Base-by-base conservation (phyloP, 2,797 vertebrate genomes). In the Notoglanidium macrostoma region DNA sequence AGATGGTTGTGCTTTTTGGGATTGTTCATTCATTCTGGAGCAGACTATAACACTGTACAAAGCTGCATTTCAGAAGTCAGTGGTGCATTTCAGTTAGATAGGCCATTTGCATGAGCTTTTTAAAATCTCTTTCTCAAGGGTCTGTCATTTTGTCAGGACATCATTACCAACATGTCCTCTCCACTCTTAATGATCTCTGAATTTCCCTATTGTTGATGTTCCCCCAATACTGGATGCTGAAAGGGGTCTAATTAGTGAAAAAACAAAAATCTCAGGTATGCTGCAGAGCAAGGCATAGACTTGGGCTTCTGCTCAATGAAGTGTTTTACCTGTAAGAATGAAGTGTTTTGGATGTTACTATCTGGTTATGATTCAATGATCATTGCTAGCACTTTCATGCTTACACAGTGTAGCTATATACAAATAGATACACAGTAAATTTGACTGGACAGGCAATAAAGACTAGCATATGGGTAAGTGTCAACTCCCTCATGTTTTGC, bases 171-270 rank as follows among this genome's bases (percentile, higher is more conserved):
- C 55, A n/a, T 87, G 87, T 87, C 85, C 87, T 83, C 85, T 89
- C 59, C 89, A 89, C 85, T 81, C 74, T 74, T 89, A 89, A 91
- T 89, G 88, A 90, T 90, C 85, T 90, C 86, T 80, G 83, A 87
- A 90, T 87, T 88, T 88, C 54, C 82, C 72, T 61, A 76, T 88
- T 88, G 90, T 89, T 86, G 88, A 59, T 83, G 68, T 88, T 40
- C 57, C 84, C 51, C 68, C 55, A 84, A 84, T 84, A 84, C 80
- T 29, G 73, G 67, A 74, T 87, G 87, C 86, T 89, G 85, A 86
- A 84, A 83, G 88, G 76, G 74, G 83, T 88, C 88, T 90, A 89
- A 90, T 91, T 90, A 90, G 85, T 83, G 46, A 65, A 86, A 85
- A 89, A 85, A 55, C 83, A 89, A 90, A 89, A 88, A 87, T 82